Conservation (phyloP, 2,888 invertebrate species). For the Phengaris arion region DNA sequence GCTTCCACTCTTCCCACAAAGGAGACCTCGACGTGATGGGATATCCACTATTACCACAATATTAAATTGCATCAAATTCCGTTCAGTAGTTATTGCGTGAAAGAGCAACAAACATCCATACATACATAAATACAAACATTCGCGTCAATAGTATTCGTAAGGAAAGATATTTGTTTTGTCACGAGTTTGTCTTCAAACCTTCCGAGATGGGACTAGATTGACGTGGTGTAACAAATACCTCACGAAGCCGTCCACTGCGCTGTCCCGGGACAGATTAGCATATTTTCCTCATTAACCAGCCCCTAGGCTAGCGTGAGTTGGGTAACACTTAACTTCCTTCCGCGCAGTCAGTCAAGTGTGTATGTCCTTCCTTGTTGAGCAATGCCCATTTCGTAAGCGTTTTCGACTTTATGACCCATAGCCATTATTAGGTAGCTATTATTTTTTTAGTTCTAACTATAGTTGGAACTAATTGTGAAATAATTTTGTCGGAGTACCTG, state of each 20-base stretch:
- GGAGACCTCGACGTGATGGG: too few species aligned
- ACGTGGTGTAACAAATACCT: too few species aligned
- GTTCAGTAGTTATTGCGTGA: too few species aligned
- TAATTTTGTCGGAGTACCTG: background rate
- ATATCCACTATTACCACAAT: too few species aligned
- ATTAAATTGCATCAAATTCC: too few species aligned
- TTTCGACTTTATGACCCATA: conserved; percentile 6
- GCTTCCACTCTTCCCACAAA: too few species aligned
- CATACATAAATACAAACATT: too few species aligned
- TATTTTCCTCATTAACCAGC: conserved; percentile 12
- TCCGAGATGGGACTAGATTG: background rate
- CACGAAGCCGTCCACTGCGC: conserved; percentile 2
- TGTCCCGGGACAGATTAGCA: background rate
- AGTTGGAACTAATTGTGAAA: background rate
- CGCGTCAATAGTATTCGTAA: too few species aligned
- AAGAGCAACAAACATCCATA: too few species aligned
- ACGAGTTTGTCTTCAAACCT: background rate
- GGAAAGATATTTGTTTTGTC: too few species aligned
- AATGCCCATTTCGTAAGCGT: conserved; percentile 13
- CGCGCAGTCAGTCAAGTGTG: conserved; percentile 9
- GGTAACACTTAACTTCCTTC: conserved; percentile 15
- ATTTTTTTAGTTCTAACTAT: too few species aligned
- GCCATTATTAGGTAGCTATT: background rate
- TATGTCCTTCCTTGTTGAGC: conserved; percentile 16
- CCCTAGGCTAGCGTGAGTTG: conserved; percentile 21